These are phyloP conservation scores for Hippoglossus hippoglossus DNA, from an alignment of 2,797 vertebrate species.

Conservation along the genomic window DNA sequence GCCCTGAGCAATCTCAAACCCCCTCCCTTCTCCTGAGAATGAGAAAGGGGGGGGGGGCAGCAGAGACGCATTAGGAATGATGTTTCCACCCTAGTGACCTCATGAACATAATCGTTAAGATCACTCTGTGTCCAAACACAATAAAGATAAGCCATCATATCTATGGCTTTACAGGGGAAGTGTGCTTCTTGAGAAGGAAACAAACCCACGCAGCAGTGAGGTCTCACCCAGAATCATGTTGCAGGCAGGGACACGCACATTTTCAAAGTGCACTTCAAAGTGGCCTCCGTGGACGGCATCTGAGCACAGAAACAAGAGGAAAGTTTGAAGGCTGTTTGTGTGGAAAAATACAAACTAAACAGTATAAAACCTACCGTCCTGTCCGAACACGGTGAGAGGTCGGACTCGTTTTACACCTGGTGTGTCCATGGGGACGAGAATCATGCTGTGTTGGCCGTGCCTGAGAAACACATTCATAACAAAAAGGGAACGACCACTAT, in stretches of 20 bases:
- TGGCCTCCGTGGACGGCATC: slow-evolving; percentile 95
- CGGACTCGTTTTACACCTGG: slow-evolving; percentile 88
- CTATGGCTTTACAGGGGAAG: background rate
- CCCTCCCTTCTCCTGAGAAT: slow-evolving; percentile 89
- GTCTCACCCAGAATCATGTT: slow-evolving; percentile 92
- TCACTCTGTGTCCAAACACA: background rate
- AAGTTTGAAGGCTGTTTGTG: background rate
- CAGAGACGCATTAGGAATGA: too few relatives aligned
- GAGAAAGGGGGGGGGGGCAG: background rate
- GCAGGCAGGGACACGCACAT: slow-evolving; percentile 87
- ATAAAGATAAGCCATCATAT: background rate
- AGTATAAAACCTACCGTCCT: slow-evolving; percentile 81
- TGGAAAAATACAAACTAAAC: background rate
- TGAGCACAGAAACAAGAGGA: slow-evolving; percentile 50
- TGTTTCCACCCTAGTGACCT: too few relatives aligned
- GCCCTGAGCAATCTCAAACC: slow-evolving; percentile 94
- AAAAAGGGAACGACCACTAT: background rate
- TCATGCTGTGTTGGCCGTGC: slow-evolving; percentile 91
- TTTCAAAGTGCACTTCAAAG: slow-evolving; percentile 93
- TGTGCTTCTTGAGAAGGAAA: background rate
- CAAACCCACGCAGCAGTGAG: background rate
- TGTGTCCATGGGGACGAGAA: slow-evolving; percentile 91
- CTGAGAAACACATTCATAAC: slow-evolving; percentile 72
- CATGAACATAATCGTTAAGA: background rate
- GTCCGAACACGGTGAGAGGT: slow-evolving; percentile 92